Base-by-base conservation (phyloP, 2,113 vertebrate genomes). In the Bujurquina vittata region DNA sequence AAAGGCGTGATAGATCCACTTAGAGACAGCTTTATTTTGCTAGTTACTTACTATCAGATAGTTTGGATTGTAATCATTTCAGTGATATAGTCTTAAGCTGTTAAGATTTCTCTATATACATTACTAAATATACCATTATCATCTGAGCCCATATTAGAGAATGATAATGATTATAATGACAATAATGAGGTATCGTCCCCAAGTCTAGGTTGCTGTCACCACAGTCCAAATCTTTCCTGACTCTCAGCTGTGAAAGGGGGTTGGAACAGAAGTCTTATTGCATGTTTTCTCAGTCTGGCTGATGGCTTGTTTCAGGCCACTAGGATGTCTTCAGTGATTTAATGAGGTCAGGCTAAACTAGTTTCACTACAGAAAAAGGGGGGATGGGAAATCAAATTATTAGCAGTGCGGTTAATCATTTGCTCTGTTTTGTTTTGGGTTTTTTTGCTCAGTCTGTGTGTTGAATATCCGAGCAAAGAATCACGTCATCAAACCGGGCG, bases 341-440 rank as follows among this genome's bases (percentile, higher is more conserved):
- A 92, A 93, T 90, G 83, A 91, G 93, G 94, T 91, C 93, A 91
- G 87, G 83, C 85, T 82, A 88, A 92, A 93, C 91, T 92, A 87
- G 91, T 88, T 91, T 74, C 80, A 91, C 86, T 85, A 69, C 75
- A 91, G 6, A 84, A 77, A 84, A 77, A 79, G 56, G 85, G 74
- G 84, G 80, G 78, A 58, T 67, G 62, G 61, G 82, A 80, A 76
- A 55, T 87, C 54, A 79, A 77, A 83, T 84, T 76, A 84, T 85
- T 88, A 77, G 87, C 85, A 81, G 14, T 23, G 23, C 46, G 52
- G 84, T 81, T 81, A 75, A 90, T 86, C 61, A 55, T 87, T 87
- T 78, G 83, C 61, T 88, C 81, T 73, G 62, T 52, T 12, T 18
- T 18, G 22, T 49, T 69, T 18, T 18, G 17, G 15, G 15, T 82